Evolutionary conservation across 2,888 invertebrate species (phyloP), one percentile per base, ranked within the genome.

Genomic region (Crepidodera aurea): DNA sequence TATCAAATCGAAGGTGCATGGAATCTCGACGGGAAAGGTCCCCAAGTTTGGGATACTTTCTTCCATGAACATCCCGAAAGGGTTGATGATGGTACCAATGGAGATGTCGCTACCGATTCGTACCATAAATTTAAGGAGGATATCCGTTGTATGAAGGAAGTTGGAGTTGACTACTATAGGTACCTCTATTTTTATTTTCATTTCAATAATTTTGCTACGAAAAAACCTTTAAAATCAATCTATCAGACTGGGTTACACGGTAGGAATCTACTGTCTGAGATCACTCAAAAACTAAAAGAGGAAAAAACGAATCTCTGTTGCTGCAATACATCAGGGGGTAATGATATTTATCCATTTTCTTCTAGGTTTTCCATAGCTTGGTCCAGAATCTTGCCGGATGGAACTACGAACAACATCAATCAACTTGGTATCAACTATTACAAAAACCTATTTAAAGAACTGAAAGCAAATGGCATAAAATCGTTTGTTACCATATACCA

Each of bases 121-220:
- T 90, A 89, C 77, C 86, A 89, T 77, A 83, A 81, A 68, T 86
- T 85, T 76, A 82, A 83, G 69, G 84, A 87, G 29, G 91, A 91
- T 69, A 84, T 90, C 0, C 72, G 78, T 19, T 75, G 88, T 44
- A 72, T 90, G 62, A 83, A 82, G 60, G 75, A 83, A 25, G 78
- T 90, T 0, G 87, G 87, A 0, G 84, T 86, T 1, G 70, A 81
- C 55, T 83, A 82, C 73, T 88, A 88, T 76, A 70, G 71, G 65
- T 66, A 42, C n/a, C n/a, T n/a, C n/a, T n/a, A n/a, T n/a, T n/a
- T n/a, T n/a, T n/a, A n/a, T n/a, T n/a, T n/a, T n/a, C n/a, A 56
- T 34, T 27, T 29, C 29, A 29, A 29, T 6, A 29, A 7, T 6
- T 8, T 29, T 6, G 29, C 7, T 29, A 29, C 7, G 8, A 29